A percentile compares a stretch with the other conserved stretches of the same genome.
Conservation (phyloP, 1,140 invertebrate species). For the Brachionus plicatilis region DNA sequence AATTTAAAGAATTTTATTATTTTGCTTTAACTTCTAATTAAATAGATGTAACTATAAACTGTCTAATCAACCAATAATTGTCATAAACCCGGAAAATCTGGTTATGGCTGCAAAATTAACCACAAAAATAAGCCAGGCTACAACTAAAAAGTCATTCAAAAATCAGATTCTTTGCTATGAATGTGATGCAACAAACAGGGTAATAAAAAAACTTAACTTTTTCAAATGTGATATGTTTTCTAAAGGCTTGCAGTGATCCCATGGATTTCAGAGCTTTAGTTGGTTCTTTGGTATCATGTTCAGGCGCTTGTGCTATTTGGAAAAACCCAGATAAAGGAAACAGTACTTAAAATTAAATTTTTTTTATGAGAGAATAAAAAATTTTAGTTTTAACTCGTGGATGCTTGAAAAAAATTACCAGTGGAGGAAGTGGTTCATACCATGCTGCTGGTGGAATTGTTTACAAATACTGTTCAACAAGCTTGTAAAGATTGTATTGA, state of each 20-base stretch:
- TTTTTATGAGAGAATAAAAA: neutral
- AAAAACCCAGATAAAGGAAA: neutral
- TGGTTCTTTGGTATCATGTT: neutral
- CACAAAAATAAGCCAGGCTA: neutral
- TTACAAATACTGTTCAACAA: conserved; percentile 16
- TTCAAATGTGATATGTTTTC: too few relatives aligned
- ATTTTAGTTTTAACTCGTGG: neutral
- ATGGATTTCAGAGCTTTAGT: neutral
- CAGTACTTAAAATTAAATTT: neutral
- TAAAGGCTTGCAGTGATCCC: neutral
- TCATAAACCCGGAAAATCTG: neutral
- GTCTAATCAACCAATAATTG: neutral
- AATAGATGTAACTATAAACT: neutral
- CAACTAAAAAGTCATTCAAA: neutral
- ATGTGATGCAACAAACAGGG: neutral
- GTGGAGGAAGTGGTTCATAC: neutral
- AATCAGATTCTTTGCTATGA: conserved; percentile 5
- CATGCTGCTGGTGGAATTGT: neutral
- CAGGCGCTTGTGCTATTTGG: neutral
- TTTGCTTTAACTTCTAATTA: neutral
- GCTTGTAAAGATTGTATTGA: neutral
- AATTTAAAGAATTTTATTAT: neutral
- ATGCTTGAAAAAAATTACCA: neutral
- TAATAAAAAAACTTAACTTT: neutral
- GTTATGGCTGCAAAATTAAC: neutral